phyloP scores from a whole-genome alignment of 2,797 vertebrate genomes.

The Myotis planiceps region DNA sequence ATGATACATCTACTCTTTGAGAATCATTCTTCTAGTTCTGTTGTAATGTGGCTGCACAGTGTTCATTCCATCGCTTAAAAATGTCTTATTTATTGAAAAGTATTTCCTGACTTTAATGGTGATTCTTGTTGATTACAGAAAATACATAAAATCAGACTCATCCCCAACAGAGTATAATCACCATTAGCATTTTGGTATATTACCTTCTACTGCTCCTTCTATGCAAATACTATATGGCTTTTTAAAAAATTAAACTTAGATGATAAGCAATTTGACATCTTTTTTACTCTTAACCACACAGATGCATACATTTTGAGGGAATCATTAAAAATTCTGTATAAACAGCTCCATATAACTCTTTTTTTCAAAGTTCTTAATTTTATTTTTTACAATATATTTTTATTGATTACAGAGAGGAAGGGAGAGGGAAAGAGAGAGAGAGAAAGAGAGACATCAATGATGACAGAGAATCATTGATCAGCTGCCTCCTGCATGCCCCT shows the following conservation, averaged over 20 bases:
- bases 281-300: background rate
- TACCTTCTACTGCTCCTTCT: background rate
- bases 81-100: constrained; percentile 21
- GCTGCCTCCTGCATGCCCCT: too few relatives aligned
- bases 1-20: background rate
- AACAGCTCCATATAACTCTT: background rate
- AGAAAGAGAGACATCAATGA: too few relatives aligned
- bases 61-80: constrained; percentile 2
- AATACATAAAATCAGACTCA: background rate
- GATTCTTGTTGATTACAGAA: constrained; percentile 3
- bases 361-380: constrained; percentile 31
- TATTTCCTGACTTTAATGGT: constrained; percentile 11
- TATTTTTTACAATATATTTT: background rate
- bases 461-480: too few relatives aligned
- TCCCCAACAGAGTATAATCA: background rate
- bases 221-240: background rate
- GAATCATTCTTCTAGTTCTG: background rate
- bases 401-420: too few relatives aligned
- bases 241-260: background rate
- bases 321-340: background rate
- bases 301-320: background rate
- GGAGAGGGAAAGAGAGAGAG: too few relatives aligned
- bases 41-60: background rate
- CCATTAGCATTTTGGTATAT: background rate
- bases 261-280: background rate